phyloP scores from a whole-genome alignment of 2,113 vertebrate species.

The Morone chrysops region DNA sequence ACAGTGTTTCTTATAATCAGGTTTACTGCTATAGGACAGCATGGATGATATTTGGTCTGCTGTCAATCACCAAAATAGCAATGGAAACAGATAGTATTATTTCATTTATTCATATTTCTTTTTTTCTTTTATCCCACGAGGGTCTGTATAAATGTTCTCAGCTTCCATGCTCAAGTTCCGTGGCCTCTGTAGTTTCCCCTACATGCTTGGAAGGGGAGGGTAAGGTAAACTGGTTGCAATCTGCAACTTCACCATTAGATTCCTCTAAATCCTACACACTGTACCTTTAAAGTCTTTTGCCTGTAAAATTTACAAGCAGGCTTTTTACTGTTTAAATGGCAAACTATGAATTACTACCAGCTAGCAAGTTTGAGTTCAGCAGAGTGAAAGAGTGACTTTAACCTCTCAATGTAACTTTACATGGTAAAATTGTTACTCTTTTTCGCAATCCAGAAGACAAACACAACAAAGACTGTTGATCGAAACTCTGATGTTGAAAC shows the following conservation, averaged over 20 bases:
- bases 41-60: no score
- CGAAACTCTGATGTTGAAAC: constrained; percentile 25
- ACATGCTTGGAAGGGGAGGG: no score
- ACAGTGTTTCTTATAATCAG: not conserved
- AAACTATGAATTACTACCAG: no score
- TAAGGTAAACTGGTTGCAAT: no score
- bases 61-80: not conserved
- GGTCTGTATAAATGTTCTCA: not conserved
- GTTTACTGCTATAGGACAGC: not conserved
- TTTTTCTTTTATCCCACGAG: not conserved
- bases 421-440: not conserved
- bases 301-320: not conserved
- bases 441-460: not conserved
- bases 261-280: no score
- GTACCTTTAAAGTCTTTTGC: not conserved
- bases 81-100: not conserved
- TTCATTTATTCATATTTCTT: not conserved
- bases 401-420: no score
- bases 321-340: not conserved
- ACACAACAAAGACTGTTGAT: constrained; percentile 2
- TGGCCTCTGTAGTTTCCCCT: no score
- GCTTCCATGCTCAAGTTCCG: no score
- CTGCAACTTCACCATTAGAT: no score
- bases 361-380: not conserved
- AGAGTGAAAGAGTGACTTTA: not conserved